Percentiles rank a stretch among this genome's conserved stretches.
Evolutionary conservation across 2,113 vertebrate genomes (phyloP).

Genomic region (Macquaria ambigua): DNA sequence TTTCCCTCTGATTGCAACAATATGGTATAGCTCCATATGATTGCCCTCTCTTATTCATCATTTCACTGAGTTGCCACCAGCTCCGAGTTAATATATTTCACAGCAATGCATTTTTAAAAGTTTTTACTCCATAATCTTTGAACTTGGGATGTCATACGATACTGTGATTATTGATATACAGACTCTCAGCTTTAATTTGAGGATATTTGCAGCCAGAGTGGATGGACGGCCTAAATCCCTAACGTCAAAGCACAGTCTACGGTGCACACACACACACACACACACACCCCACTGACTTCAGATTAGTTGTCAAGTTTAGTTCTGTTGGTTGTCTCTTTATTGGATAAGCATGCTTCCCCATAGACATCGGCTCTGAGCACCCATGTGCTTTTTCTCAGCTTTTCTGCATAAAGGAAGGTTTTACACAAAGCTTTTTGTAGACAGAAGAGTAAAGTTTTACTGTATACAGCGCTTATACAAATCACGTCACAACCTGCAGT

Average conservation of each 20-base stretch:
- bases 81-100: background rate
- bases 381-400: background rate
- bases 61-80: background rate
- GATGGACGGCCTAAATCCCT: background rate
- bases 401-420: background rate
- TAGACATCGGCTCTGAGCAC: background rate
- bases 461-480: background rate
- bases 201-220: background rate
- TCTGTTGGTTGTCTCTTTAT: background rate
- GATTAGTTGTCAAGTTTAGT: background rate
- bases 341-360: background rate
- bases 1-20: conserved; percentile 21
- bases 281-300: background rate
- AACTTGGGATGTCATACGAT: background rate
- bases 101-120: background rate
- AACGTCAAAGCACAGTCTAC: background rate
- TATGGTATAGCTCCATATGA: background rate
- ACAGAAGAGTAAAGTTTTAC: background rate
- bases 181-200: conserved; percentile 14
- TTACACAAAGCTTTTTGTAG: background rate
- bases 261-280: background rate
- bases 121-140: background rate
- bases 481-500: background rate
- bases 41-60: conserved; percentile 4
- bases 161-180: background rate